A percentile compares a stretch with the other conserved stretches of the same genome.
These are phyloP conservation scores for Vanessa atalanta DNA, from an alignment of 1,140 invertebrate genomes.

Conservation along the genomic window DNA sequence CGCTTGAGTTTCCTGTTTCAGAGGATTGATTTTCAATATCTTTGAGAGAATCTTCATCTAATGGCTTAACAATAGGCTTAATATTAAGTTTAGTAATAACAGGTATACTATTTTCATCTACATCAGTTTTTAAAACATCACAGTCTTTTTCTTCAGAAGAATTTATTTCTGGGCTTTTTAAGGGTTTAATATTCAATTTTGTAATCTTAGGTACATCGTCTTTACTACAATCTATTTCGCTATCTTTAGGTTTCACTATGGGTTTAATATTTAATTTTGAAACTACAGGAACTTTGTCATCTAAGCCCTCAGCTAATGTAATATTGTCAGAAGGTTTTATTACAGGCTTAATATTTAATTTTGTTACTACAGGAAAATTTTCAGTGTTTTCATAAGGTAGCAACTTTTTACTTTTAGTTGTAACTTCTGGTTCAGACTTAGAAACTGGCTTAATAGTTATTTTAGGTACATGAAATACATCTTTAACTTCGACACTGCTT, in stretches of 20 bases:
- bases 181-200: slow-evolving; percentile 75
- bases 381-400: slow-evolving; percentile 59
- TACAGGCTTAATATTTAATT: slow-evolving; percentile 77
- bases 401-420: slow-evolving; percentile 54
- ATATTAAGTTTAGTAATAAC: slow-evolving; percentile 78
- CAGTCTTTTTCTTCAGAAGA: slow-evolving; percentile 73
- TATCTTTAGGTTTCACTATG: slow-evolving; percentile 74
- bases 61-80: slow-evolving; percentile 75
- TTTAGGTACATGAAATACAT: slow-evolving; percentile 70
- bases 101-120: slow-evolving; percentile 73
- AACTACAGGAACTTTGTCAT: slow-evolving; percentile 75
- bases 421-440: slow-evolving; percentile 55
- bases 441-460: slow-evolving; percentile 74
- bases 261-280: slow-evolving; percentile 79
- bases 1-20: slow-evolving; percentile 72
- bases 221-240: slow-evolving; percentile 70
- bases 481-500: slow-evolving; percentile 53
- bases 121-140: slow-evolving; percentile 68
- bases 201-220: slow-evolving; percentile 75
- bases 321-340: slow-evolving; percentile 67
- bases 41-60: slow-evolving; percentile 62
- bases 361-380: slow-evolving; percentile 72
- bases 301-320: slow-evolving; percentile 55
- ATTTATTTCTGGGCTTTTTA: slow-evolving; percentile 68
- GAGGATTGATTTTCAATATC: slow-evolving; percentile 72